These are phyloP conservation scores for Alaudala cheleensis DNA, from an alignment of 2,113 vertebrate species.

Conservation along the genomic window DNA sequence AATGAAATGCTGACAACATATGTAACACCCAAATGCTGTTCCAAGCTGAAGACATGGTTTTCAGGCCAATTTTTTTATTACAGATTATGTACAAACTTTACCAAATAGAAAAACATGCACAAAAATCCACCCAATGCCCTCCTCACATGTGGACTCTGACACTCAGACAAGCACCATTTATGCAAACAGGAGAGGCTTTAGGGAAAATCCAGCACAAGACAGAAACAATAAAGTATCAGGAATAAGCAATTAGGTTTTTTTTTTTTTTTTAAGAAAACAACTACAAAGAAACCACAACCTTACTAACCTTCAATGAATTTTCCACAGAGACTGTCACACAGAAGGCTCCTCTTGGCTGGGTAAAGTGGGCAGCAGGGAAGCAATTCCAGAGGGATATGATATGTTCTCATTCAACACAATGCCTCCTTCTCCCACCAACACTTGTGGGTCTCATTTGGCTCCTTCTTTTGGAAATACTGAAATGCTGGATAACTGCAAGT, in stretches of 20 bases:
- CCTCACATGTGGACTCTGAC: background rate
- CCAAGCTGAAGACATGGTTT: background rate
- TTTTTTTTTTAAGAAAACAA: background rate
- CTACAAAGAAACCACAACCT: background rate
- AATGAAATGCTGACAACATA: background rate
- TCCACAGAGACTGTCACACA: background rate
- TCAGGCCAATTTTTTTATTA: background rate
- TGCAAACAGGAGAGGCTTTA: background rate
- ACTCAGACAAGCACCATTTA: background rate
- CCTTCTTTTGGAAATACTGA: background rate
- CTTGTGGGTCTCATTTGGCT: background rate
- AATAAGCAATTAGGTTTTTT: background rate
- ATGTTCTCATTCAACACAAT: rapidly evolving
- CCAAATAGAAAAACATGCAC: background rate
- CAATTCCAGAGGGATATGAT: background rate
- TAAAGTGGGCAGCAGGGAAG: background rate
- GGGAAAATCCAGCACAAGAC: background rate
- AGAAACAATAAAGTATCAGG: background rate
- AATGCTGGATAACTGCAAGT: background rate
- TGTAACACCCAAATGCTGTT: background rate
- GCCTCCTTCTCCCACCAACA: background rate
- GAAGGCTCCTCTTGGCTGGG: background rate
- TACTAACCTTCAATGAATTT: background rate
- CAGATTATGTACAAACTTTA: background rate
- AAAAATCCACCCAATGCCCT: background rate